phyloP scores from a whole-genome alignment of 1,140 invertebrate genomes.

The Physella acuta region DNA sequence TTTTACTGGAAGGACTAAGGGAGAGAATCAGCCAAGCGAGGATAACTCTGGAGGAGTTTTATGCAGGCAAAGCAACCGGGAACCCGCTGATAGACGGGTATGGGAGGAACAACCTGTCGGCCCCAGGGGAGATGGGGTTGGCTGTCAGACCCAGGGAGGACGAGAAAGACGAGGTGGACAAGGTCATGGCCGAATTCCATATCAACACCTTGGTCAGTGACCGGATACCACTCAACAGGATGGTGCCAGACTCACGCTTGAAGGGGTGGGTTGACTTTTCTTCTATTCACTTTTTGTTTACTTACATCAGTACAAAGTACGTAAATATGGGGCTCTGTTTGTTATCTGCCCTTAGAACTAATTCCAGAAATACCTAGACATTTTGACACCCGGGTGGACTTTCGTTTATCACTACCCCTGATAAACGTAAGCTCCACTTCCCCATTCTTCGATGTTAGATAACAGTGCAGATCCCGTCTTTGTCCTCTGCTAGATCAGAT shows the following conservation, averaged over 20 bases:
- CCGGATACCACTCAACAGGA: conserved; percentile 40
- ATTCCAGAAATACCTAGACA: no score
- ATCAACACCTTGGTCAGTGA: conserved; percentile 42
- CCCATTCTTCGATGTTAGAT: no score
- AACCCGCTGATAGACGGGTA: conserved; percentile 40
- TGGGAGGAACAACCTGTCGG: conserved; percentile 32
- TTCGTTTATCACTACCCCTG: no score
- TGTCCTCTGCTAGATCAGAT: no score
- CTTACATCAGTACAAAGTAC: no score
- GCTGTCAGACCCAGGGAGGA: conserved; percentile 36
- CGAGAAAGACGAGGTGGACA: conserved; percentile 27
- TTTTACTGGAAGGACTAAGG: no score
- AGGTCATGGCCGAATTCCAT: conserved; percentile 28
- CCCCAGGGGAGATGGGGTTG: conserved; percentile 37
- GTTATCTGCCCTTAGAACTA: no score
- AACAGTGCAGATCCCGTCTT: no score
- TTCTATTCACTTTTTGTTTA: neutral
- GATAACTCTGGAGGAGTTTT: conserved; percentile 35
- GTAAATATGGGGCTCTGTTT: no score
- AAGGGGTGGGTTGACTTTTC: conserved; percentile 33
- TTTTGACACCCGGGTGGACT: no score
- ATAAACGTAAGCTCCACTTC: no score
- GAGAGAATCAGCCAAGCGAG: neutral
- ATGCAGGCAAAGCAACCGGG: conserved; percentile 23
- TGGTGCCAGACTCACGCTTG: conserved; percentile 40